Base-by-base conservation (phyloP, 2,888 invertebrate genomes). In the Xestobium rufovillosum region DNA sequence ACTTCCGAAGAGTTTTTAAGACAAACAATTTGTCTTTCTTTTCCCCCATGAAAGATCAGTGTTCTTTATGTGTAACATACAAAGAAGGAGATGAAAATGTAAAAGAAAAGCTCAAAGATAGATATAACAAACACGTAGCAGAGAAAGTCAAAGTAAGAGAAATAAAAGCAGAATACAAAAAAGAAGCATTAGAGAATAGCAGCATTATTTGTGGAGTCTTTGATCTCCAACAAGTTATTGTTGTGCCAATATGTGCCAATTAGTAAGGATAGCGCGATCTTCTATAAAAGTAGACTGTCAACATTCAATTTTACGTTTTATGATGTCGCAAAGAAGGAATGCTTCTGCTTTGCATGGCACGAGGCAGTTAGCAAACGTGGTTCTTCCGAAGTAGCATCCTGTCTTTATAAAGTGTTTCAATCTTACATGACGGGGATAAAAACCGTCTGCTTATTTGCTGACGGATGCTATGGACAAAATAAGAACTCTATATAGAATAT, bases 231-330 rank as follows among this genome's bases (percentile, higher is more conserved):
- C 37, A 37, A 26, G 33, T 33, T 25, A 27, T 42, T 6, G 34
- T 41, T 31, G 27, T 43, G 11, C 44, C 44, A 15, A 33, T 40
- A 14, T 36, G n/a, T n/a, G n/a, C n/a, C n/a, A n/a, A n/a, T n/a
- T n/a, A n/a, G 34, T 9, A 42, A 43, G 3, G 42, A 44, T 28
- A 34, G 39, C 25, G 39, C 42, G 11, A 26, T 44, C 25, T 44
- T 44, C 34, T 42, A 44, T 36, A 42, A 39, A 39, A 34, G 34
- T 12, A 30, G 40, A 10, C 34, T 44, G 30, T 28, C 38, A 15
- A 14, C 19, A 12, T 43, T 15, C 31, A 43, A 45, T 38, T 41
- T 41, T n/a, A n/a, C n/a, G n/a, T n/a, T n/a, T n/a, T n/a, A n/a
- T n/a, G n/a, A n/a, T n/a, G n/a, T n/a, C 16, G n/a, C 11, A 35